A percentile compares a stretch with the other conserved stretches of the same genome.
Evolutionary conservation across 2,113 vertebrate species (phyloP).

Genomic region (Tragelaphus scriptus): DNA sequence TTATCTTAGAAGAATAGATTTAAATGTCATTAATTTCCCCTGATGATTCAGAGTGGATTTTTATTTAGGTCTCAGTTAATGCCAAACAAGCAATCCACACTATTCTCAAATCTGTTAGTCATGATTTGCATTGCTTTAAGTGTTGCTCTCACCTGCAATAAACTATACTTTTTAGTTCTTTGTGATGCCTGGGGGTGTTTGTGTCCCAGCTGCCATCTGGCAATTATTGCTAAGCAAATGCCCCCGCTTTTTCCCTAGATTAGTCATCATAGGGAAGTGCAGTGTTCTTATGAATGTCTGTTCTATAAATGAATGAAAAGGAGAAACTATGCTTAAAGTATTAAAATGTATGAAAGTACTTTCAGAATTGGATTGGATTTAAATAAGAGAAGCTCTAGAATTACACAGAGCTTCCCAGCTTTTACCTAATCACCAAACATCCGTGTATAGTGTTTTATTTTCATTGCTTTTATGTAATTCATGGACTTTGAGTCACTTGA

Average conservation of each 20-base stretch:
- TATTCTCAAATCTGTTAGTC: slow-evolving; percentile 3
- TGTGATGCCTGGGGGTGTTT: background rate
- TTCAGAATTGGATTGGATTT: background rate
- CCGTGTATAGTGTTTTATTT: background rate
- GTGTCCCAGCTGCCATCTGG: background rate
- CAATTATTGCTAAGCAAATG: background rate
- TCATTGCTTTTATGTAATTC: background rate
- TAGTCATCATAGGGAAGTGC: background rate
- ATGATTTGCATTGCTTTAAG: background rate
- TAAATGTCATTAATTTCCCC: slow-evolving; percentile 52
- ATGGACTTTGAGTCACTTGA: background rate
- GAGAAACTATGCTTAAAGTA: background rate
- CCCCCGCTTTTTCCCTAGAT: background rate
- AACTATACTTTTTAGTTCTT: background rate
- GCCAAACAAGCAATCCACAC: background rate
- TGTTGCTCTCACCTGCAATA: background rate
- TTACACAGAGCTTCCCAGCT: background rate
- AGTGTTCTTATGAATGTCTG: background rate
- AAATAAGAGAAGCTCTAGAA: background rate
- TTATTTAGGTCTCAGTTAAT: slow-evolving; percentile 34
- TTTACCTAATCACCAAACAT: background rate
- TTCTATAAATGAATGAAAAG: background rate
- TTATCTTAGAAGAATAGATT: slow-evolving; percentile 36
- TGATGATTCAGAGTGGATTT: slow-evolving; percentile 45
- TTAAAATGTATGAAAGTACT: background rate